A percentile compares a stretch with the other conserved stretches of the same genome.
Evolutionary conservation across 2,113 vertebrate genomes (phyloP).

Genomic region (Mirza zaza): DNA sequence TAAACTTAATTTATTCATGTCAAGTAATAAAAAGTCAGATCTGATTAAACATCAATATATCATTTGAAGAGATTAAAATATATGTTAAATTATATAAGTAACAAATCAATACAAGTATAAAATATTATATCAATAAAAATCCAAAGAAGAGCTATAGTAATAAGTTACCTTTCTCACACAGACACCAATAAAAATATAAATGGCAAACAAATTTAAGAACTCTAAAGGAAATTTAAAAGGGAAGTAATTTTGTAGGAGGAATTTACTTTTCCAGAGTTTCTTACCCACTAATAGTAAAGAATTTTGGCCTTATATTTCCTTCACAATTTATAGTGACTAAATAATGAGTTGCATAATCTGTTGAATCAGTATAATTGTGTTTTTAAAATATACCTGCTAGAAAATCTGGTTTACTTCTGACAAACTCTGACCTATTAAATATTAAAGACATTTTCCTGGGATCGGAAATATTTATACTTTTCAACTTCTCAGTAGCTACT

Average conservation of each 20-base stretch:
- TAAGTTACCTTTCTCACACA: background rate
- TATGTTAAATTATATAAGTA: background rate
- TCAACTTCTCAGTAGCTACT: background rate
- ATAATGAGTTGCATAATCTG: background rate
- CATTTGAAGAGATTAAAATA: background rate
- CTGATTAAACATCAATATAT: background rate
- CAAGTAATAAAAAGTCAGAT: background rate
- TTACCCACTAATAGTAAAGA: background rate
- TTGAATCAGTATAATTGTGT: background rate
- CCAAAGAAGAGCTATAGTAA: background rate
- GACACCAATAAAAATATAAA: background rate
- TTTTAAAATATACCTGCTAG: background rate
- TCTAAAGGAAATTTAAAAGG: background rate
- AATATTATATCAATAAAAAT: background rate
- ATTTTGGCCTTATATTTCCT: background rate
- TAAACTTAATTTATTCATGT: background rate
- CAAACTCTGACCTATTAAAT: background rate
- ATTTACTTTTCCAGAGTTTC: background rate
- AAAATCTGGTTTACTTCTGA: background rate
- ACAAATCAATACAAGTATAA: background rate
- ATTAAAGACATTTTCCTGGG: background rate
- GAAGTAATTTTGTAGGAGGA: background rate
- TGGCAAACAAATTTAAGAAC: background rate
- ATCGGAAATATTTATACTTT: background rate
- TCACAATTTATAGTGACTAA: background rate